Conservation (phyloP, 1,140 invertebrate genomes). For the Cylas formicarius region DNA sequence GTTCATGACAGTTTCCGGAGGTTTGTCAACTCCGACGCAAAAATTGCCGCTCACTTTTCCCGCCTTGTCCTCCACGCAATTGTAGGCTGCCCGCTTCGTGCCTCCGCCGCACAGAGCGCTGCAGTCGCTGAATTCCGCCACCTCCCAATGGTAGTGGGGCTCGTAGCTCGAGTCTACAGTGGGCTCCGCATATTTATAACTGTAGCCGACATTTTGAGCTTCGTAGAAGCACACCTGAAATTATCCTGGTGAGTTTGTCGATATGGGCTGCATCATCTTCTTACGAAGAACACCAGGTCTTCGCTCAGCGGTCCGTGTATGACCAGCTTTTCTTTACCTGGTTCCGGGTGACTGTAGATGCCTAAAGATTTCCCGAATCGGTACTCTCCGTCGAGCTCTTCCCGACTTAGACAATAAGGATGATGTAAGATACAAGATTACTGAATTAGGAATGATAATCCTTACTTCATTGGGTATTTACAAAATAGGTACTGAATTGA, state of each 20-base stretch:
- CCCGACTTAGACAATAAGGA: constrained; percentile 28
- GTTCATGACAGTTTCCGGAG: constrained; percentile 34
- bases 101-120: constrained; percentile 45
- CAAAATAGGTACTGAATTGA: too few species aligned
- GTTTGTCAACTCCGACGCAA: constrained; percentile 39
- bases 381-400: constrained; percentile 40
- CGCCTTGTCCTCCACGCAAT: constrained; percentile 43
- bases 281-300: constrained; percentile 41
- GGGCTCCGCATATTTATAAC: constrained; percentile 42
- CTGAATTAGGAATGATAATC: too few species aligned
- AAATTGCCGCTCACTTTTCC: constrained; percentile 44
- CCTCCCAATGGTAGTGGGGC: constrained; percentile 47
- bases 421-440: too few species aligned
- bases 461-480: too few species aligned
- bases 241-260: too few species aligned
- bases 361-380: constrained; percentile 39
- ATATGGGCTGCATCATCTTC: constrained; percentile 3
- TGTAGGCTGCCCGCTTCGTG: constrained; percentile 37
- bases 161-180: constrained; percentile 30
- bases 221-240: constrained; percentile 42
- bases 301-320: constrained; percentile 45
- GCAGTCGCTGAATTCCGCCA: constrained; percentile 43
- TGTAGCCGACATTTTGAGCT: constrained; percentile 40
- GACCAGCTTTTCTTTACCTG: constrained; percentile 41
- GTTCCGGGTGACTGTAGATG: constrained; percentile 43